Percentiles rank a stretch among this genome's conserved stretches.
phyloP scores from a whole-genome alignment of 2,797 vertebrate species.

The Peromyscus attwateri region DNA sequence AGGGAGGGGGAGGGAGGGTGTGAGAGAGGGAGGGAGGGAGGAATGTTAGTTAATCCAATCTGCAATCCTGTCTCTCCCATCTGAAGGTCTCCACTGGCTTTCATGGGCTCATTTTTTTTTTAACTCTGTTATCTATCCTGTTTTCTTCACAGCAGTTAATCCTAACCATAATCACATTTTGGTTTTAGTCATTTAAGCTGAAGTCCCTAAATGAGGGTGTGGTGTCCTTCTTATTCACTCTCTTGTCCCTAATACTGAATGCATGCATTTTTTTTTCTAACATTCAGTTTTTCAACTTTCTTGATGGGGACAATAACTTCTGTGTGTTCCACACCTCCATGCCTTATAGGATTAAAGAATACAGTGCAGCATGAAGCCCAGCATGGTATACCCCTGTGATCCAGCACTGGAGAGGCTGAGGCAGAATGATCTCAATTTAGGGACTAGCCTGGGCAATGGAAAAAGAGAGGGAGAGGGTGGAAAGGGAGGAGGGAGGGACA shows the following conservation, averaged over 20 bases:
- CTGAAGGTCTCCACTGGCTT: neutral
- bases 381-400: neutral
- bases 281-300: neutral
- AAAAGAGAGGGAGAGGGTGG: neutral
- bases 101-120: neutral
- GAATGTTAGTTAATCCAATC: neutral
- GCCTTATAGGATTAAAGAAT: neutral
- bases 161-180: neutral
- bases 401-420: neutral
- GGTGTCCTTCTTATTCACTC: neutral
- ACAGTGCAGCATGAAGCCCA: neutral
- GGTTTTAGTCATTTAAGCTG: neutral
- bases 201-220: neutral
- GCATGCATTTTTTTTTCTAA: neutral
- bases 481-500: neutral
- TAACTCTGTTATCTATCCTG: neutral
- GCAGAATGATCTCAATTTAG: neutral
- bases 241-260: neutral
- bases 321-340: neutral
- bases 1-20: neutral
- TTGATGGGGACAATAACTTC: neutral
- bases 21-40: too few species aligned
- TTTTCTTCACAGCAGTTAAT: neutral
- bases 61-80: rapidly evolving
- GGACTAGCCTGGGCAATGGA: neutral